phyloP scores from a whole-genome alignment of 2,113 vertebrate species.

The Hippopotamus amphibius region DNA sequence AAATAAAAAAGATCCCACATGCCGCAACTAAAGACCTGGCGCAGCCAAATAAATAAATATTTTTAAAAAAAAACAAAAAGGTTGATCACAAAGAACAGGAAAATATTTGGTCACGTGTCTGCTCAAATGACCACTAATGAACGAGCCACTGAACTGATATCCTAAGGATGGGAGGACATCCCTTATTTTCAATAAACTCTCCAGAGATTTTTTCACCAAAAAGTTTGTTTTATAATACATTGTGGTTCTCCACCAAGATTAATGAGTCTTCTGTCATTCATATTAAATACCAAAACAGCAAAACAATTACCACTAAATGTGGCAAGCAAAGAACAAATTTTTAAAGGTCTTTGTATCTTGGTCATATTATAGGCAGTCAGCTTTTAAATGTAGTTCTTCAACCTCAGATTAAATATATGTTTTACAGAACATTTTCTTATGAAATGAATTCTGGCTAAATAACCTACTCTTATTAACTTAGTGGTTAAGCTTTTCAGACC shows the following conservation, averaged over 20 bases:
- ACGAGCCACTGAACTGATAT: background rate
- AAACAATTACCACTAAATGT: background rate
- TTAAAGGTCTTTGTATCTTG: background rate
- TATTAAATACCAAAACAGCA: constrained; percentile 2
- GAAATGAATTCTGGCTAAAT: constrained; percentile 15
- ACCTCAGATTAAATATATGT: background rate
- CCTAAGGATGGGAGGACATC: background rate
- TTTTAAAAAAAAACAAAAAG: background rate
- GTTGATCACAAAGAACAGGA: background rate
- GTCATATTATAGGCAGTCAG: background rate
- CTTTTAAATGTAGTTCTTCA: background rate
- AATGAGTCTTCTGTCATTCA: background rate
- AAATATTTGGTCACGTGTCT: background rate
- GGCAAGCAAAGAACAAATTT: background rate
- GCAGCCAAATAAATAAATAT: too few species aligned
- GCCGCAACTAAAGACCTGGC: too few species aligned
- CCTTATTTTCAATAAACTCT: background rate
- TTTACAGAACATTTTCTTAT: constrained; percentile 11
- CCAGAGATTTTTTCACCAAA: background rate
- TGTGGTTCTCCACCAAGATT: background rate
- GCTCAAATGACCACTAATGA: background rate
- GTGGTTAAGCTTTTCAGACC: background rate
- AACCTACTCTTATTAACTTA: background rate
- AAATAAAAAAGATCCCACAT: too few species aligned
- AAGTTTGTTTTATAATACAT: background rate